Percentiles rank a stretch among this genome's conserved stretches.
phyloP scores from a whole-genome alignment of 1,140 invertebrate species.

The Thalassaphorura encarpata region DNA sequence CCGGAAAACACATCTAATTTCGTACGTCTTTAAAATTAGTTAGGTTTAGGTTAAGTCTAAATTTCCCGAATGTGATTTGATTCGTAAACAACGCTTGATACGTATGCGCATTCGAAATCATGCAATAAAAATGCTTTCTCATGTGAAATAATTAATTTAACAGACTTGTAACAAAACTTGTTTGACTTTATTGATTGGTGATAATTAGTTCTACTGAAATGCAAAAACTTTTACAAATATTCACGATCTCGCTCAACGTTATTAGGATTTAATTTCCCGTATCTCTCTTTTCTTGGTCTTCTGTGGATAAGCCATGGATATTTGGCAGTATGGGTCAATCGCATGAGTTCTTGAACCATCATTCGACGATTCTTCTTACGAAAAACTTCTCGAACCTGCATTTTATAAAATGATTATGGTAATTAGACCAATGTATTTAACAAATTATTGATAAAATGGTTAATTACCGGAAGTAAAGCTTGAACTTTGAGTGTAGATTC shows the following conservation, averaged over 20 bases:
- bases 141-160: too few relatives aligned
- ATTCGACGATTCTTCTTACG: constrained; percentile 49
- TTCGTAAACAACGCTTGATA: too few relatives aligned
- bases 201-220: too few relatives aligned
- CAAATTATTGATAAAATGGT: background rate
- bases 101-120: too few relatives aligned
- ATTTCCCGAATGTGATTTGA: too few relatives aligned
- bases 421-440: background rate
- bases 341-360: constrained; percentile 56
- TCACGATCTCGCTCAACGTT: constrained; percentile 28
- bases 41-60: too few relatives aligned
- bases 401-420: background rate
- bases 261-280: constrained; percentile 15
- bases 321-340: constrained; percentile 64
- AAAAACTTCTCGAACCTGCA: constrained; percentile 51
- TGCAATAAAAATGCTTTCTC: too few relatives aligned
- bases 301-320: constrained; percentile 66
- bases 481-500: constrained; percentile 31
- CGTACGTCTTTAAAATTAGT: too few relatives aligned
- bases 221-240: constrained; percentile 25
- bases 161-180: too few relatives aligned
- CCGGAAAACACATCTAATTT: too few relatives aligned
- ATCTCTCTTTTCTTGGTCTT: constrained; percentile 36
- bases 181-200: too few relatives aligned
- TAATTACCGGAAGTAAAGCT: constrained; percentile 23